Evolutionary conservation across 2,797 vertebrate genomes (phyloP).

Genomic region (Heteromormyrus szaboi): DNA sequence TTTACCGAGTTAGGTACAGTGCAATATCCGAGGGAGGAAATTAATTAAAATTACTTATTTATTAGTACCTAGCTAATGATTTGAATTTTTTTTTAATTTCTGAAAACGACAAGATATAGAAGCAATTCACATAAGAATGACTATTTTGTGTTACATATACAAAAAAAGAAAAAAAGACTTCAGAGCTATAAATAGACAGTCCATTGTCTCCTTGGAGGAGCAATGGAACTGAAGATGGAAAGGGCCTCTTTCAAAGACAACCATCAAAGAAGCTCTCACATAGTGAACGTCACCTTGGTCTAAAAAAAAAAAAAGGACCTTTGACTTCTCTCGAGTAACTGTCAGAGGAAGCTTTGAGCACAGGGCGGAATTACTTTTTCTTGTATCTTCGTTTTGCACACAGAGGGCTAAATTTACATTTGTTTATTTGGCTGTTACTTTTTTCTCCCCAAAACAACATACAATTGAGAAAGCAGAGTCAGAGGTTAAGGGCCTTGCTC

Average conservation of each 20-base stretch:
- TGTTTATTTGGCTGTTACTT: not conserved
- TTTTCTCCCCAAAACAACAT: not conserved
- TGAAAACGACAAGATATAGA: not conserved
- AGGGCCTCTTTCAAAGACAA: not conserved
- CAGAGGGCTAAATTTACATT: not conserved
- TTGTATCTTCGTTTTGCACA: not conserved
- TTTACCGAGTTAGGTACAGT: not conserved
- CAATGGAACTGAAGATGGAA: not conserved
- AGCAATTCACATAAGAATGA: not conserved
- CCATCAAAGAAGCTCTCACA: not conserved
- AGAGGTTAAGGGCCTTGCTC: not conserved
- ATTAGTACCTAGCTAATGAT: not conserved
- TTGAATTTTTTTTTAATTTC: not conserved
- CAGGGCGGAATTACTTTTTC: not conserved
- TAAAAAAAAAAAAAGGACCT: not conserved
- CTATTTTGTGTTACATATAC: not conserved
- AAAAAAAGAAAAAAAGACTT: not conserved
- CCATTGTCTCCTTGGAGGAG: not conserved
- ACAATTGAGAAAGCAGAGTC: not conserved
- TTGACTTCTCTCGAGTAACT: not conserved
- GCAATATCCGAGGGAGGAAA: not conserved
- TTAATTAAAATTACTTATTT: not conserved
- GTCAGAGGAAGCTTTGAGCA: not conserved
- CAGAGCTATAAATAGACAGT: not conserved
- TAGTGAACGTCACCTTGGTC: not conserved